Evolutionary conservation across 2,113 vertebrate species (phyloP).

Genomic region (Meleagris gallopavo): DNA sequence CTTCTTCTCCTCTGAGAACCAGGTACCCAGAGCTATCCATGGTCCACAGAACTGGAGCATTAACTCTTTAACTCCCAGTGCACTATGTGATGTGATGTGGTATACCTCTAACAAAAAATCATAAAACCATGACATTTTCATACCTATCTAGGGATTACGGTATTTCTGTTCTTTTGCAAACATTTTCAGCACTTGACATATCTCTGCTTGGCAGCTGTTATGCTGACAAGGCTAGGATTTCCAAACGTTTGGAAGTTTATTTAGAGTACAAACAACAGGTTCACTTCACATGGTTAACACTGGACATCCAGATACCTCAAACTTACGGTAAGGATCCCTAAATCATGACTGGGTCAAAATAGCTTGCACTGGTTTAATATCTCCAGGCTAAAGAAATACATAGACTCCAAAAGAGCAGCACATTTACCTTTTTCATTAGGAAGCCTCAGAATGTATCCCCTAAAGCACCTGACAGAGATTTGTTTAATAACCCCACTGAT

Average conservation of each 20-base stretch:
- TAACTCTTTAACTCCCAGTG: no score
- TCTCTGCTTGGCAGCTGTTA: background rate
- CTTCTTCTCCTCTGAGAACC: no score
- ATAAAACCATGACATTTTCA: background rate
- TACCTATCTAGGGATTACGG: background rate
- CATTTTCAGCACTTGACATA: background rate
- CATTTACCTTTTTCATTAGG: background rate
- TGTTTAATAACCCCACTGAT: background rate
- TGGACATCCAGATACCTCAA: background rate
- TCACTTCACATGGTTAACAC: background rate
- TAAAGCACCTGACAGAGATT: background rate
- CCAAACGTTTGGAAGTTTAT: background rate
- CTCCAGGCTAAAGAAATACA: background rate
- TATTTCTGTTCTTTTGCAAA: conserved; percentile 4
- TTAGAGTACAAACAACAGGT: background rate
- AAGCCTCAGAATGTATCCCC: background rate
- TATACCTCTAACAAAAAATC: no score
- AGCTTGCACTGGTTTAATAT: background rate
- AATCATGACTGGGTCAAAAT: background rate
- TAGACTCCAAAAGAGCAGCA: background rate
- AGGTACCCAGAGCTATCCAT: no score
- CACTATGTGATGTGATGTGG: no score
- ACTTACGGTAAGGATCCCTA: background rate
- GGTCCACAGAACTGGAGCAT: no score
- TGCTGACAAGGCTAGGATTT: background rate